These are phyloP conservation scores for Ferdinandea cuprea DNA, from an alignment of 2,888 invertebrate species.

Conservation along the genomic window DNA sequence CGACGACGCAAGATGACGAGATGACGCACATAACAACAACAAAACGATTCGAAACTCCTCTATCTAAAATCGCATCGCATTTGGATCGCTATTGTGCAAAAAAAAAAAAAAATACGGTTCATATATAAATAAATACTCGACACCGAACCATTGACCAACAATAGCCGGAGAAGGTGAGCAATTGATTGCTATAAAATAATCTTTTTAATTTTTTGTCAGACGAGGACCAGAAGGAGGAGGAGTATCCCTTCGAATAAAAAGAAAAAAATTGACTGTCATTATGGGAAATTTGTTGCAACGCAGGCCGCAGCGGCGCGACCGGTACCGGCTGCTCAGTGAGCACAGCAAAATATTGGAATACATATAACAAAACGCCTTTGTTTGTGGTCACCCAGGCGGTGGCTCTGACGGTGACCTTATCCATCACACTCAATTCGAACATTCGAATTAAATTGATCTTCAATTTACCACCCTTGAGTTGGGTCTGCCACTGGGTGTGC, in stretches of 20 bases:
- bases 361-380: conserved; percentile 70
- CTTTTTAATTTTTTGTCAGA: conserved; percentile 68
- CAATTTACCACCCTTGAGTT: conserved; percentile 69
- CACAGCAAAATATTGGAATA: conserved; percentile 27
- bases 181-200: conserved; percentile 73
- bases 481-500: conserved; percentile 33
- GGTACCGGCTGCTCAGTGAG: conserved; percentile 40
- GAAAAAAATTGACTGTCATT: conserved; percentile 66
- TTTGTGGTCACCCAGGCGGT: conserved; percentile 38
- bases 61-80: conserved; percentile 68
- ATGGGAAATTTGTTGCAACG: conserved; percentile 70
- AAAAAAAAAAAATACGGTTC: conserved; percentile 22
- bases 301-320: background rate
- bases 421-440: conserved; percentile 65
- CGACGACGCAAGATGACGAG: conserved; percentile 59
- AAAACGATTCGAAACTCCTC: conserved; percentile 34
- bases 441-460: conserved; percentile 70
- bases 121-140: too few relatives aligned
- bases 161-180: conserved; percentile 63
- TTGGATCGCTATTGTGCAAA: conserved; percentile 63
- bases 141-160: conserved; percentile 15
- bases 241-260: conserved; percentile 17
- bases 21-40: conserved; percentile 66
- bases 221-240: conserved; percentile 19
- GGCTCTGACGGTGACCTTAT: conserved; percentile 69